Conservation (phyloP, 2,888 invertebrate species). For the Rotaria macrura region DNA sequence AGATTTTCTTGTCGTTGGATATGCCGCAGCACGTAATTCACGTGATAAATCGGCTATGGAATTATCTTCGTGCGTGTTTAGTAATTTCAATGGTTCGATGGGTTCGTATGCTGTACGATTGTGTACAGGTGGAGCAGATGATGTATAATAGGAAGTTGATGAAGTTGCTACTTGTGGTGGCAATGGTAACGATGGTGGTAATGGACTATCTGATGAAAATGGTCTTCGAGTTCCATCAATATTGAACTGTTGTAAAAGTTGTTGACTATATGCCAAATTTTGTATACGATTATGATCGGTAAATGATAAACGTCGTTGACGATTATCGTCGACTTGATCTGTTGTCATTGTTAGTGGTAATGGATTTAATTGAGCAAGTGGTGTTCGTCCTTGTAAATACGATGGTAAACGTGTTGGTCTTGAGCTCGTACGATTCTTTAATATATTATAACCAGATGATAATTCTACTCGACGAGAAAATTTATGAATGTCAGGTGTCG, state of each 20-base stretch:
- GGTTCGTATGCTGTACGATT: background rate
- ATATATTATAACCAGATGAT: conserved; percentile 16
- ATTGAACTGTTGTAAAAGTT: background rate
- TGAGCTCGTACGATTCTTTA: background rate
- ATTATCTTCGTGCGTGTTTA: background rate
- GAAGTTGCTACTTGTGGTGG: background rate
- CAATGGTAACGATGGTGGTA: background rate
- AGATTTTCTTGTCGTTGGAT: background rate
- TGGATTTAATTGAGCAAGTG: background rate
- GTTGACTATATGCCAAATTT: background rate
- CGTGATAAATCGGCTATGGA: background rate
- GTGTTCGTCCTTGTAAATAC: background rate
- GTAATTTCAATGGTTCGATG: background rate
- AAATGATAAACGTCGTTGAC: conserved; percentile 8
- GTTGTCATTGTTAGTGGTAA: background rate
- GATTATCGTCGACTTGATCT: background rate
- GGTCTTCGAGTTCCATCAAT: background rate
- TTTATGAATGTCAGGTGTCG: conserved; percentile 3
- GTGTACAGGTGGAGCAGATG: conserved; percentile 7
- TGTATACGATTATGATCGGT: background rate
- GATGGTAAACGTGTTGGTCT: background rate
- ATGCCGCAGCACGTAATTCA: conserved; percentile 19
- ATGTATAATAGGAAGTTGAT: background rate
- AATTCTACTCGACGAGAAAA: conserved; percentile 6
- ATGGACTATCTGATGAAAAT: background rate